Conservation (phyloP, 2,797 vertebrate species). For the Sebastes kiyomatsui region DNA sequence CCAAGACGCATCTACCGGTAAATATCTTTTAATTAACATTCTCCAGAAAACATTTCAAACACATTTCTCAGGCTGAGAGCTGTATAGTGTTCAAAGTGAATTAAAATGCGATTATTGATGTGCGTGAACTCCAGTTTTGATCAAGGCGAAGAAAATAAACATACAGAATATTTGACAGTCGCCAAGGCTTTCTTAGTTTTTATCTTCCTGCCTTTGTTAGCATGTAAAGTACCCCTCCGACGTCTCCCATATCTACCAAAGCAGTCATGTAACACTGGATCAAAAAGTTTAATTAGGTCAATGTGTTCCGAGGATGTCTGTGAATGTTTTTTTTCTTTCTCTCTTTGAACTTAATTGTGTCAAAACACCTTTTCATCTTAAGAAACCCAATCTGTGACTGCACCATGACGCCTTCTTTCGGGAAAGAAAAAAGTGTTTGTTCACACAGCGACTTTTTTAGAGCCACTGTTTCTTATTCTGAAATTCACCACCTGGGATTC, state of each 20-base stretch:
- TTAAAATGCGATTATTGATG: slow-evolving; percentile 8
- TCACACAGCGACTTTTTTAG: background rate
- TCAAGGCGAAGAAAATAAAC: background rate
- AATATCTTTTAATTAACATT: slow-evolving; percentile 21
- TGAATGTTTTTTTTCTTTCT: background rate
- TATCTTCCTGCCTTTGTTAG: background rate
- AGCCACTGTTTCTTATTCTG: background rate
- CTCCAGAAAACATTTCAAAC: slow-evolving; percentile 1
- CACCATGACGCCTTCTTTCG: background rate
- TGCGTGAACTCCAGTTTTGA: background rate
- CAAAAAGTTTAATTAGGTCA: slow-evolving; percentile 35
- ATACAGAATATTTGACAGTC: background rate
- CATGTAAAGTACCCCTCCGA: background rate
- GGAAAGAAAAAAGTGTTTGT: background rate
- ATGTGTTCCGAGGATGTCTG: slow-evolving; percentile 3
- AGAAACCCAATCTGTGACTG: background rate
- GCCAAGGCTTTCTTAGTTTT: background rate
- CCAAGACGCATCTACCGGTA: background rate
- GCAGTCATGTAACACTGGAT: background rate
- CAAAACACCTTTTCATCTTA: slow-evolving; percentile 16
- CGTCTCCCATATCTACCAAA: background rate
- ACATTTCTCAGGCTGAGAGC: background rate
- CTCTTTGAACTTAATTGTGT: slow-evolving; percentile 33
- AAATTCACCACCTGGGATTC: background rate
- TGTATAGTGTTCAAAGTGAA: slow-evolving; percentile 13